Conservation (phyloP, 1,140 invertebrate genomes). For the Tyrophagus putrescentiae region DNA sequence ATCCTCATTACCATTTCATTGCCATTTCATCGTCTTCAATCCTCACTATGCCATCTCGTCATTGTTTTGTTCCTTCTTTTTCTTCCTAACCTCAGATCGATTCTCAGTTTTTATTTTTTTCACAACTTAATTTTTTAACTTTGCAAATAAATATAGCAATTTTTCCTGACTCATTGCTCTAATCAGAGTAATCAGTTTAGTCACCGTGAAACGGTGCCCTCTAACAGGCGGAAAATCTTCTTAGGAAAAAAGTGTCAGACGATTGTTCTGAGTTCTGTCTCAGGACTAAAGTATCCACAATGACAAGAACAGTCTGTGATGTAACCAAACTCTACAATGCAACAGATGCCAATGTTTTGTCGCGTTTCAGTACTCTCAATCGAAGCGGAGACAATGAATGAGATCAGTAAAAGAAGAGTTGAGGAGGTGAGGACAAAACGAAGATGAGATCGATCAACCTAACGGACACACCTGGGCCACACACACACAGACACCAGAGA, state of each 20-base stretch:
- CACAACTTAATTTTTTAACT: not conserved
- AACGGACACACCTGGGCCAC: not conserved
- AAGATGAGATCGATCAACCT: conserved; percentile 18
- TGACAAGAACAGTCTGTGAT: too few relatives aligned
- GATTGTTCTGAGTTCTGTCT: too few relatives aligned
- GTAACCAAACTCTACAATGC: not conserved
- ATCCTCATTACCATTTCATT: not conserved
- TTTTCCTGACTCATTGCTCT: not conserved
- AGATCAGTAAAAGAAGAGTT: not conserved
- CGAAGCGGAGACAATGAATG: not conserved
- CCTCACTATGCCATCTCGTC: not conserved
- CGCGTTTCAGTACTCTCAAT: not conserved
- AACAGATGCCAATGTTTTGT: not conserved
- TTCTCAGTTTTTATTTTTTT: not conserved
- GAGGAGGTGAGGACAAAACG: not conserved
- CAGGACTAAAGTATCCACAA: too few relatives aligned
- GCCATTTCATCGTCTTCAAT: not conserved
- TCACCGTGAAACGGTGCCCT: not conserved
- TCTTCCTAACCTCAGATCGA: not conserved
- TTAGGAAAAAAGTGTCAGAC: not conserved
- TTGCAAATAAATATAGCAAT: not conserved
- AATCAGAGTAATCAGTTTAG: not conserved
- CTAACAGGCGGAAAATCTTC: not conserved
- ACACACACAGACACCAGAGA: too few relatives aligned
- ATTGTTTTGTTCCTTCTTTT: not conserved